phyloP scores from a whole-genome alignment of 1,140 invertebrate species.

The Choristoneura fumiferana region DNA sequence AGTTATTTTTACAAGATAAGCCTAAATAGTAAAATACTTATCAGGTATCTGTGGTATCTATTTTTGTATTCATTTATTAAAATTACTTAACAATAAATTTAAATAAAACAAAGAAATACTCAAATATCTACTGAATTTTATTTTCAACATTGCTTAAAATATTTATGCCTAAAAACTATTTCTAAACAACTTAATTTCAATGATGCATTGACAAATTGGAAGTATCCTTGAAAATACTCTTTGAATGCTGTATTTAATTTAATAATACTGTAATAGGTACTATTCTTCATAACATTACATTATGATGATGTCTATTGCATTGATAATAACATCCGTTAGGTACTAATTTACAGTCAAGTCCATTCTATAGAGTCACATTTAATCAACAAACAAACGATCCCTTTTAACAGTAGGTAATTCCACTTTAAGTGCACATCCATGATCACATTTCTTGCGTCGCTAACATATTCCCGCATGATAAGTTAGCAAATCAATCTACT shows the following conservation, averaged over 20 bases:
- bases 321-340: background rate
- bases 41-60: background rate
- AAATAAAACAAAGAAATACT: constrained; percentile 8
- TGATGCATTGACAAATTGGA: constrained; percentile 43
- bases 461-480: too few relatives aligned
- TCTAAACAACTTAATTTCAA: constrained; percentile 3
- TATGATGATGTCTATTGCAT: constrained; percentile 13
- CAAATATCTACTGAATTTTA: constrained; percentile 15
- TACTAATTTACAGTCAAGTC: background rate
- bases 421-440: too few relatives aligned
- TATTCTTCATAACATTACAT: background rate
- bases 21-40: background rate
- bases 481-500: too few relatives aligned
- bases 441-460: too few relatives aligned
- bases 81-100: background rate
- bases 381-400: too few relatives aligned
- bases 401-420: too few relatives aligned
- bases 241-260: constrained; percentile 36
- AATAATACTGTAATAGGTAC: constrained; percentile 18
- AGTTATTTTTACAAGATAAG: background rate
- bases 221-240: constrained; percentile 47
- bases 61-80: constrained; percentile 19
- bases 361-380: background rate
- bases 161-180: constrained; percentile 7
- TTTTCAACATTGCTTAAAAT: constrained; percentile 6